Evolutionary conservation across 2,888 invertebrate genomes (phyloP), one percentile per base, ranked within the genome.

Genomic region (Aelia acuminata): DNA sequence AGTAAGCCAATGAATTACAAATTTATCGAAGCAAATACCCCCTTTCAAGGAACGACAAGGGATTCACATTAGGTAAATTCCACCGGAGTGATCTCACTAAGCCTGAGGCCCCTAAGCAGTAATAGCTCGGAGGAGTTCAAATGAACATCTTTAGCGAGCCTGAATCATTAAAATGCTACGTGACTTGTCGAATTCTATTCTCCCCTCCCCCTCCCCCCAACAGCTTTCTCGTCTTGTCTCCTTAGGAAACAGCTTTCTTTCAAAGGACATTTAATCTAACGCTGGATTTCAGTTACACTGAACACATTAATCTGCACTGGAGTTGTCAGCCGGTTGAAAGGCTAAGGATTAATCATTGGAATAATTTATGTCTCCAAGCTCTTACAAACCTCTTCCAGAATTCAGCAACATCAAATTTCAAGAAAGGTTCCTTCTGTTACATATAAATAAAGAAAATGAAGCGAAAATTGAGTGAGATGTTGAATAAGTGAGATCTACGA

Each of bases 91-190:
- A 75, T 20, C 18, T 70, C 18, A 13, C 15, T 35, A 31, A 70
- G 31, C 31, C 20, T 31, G 39, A 22, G 35, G 35, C 20, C 15
- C 39, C 75, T 75, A 15, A 75, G 75, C 35, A 39, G 75, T 35
- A 75, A 75, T 75, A 39, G 39, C 10, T 7, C 7, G 18, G 39
- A 39, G 39, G 75, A 75, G 75, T 26, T 39, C 18, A 20, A 75
- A 75, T 75, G 39, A 75, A 75, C 11, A 75, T 39, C 75, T 39
- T 75, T 75, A 75, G 35, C 39, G 4, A 31, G 75, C 7, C 75
- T 75, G 35, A 75, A 75, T 75, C 75, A 75, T 75, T 75, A 75
- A 75, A 75, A 75, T 75, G 75, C 31, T 31, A 39, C 75, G 39
- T 39, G 75, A 20, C 35, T 39, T 18, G 26, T 75, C 75, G 20